A percentile compares a stretch with the other conserved stretches of the same genome.
Conservation (phyloP, 1,140 invertebrate genomes). For the Pygmarrhopalites habei region DNA sequence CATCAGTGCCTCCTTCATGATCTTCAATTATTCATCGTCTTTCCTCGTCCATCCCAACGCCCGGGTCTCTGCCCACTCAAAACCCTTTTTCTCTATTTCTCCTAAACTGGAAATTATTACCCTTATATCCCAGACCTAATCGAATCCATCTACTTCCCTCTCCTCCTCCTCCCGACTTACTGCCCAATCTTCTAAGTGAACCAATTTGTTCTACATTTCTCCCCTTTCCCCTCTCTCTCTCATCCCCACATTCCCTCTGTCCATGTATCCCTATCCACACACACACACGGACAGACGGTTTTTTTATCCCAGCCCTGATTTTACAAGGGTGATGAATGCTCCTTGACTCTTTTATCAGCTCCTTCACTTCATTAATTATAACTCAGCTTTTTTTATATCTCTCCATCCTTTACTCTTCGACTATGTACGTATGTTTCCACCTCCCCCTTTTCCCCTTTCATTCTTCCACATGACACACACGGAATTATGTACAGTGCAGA, state of each 20-base stretch:
- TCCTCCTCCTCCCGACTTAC: slow-evolving; percentile 15
- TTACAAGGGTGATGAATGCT: slow-evolving; percentile 7
- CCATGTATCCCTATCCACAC: no score
- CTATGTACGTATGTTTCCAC: no score
- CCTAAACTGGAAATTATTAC: slow-evolving; percentile 33
- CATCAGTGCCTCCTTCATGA: slow-evolving; percentile 40
- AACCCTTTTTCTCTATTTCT: slow-evolving; percentile 16
- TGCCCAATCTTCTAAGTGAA: slow-evolving; percentile 25
- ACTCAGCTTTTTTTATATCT: no score
- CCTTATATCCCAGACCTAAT: slow-evolving; percentile 24
- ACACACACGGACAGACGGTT: no score
- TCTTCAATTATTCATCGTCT: slow-evolving; percentile 38
- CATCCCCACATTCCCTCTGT: no score
- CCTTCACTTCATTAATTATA: neutral
- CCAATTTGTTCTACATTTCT: slow-evolving; percentile 13
- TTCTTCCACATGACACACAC: no score
- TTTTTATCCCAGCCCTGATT: no score
- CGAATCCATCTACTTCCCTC: slow-evolving; percentile 19
- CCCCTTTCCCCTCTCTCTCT: neutral
- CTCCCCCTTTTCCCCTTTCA: no score
- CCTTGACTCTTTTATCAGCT: slow-evolving; percentile 11
- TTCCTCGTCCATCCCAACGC: slow-evolving; percentile 14
- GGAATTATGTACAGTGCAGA: no score
- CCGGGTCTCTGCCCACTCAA: no score
- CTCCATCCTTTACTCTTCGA: no score